Evolutionary conservation across 2,113 vertebrate species (phyloP).

Genomic region (Pithys albifrons): DNA sequence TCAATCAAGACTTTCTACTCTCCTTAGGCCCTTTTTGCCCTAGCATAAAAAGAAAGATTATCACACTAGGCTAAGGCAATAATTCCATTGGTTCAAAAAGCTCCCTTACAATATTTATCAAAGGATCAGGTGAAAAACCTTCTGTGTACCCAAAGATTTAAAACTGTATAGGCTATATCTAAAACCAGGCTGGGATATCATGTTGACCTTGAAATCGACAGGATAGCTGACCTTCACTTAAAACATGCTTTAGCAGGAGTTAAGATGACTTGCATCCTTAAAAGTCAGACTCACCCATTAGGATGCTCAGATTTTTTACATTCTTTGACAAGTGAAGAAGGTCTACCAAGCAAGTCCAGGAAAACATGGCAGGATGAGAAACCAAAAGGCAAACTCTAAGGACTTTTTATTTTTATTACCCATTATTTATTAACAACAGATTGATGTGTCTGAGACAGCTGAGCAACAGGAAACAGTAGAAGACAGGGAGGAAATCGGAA

Average conservation of each 20-base stretch:
- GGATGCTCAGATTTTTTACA: neutral
- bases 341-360: neutral
- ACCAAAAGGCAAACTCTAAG: neutral
- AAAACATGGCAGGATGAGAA: neutral
- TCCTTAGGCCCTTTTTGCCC: neutral
- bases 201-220: neutral
- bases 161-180: neutral
- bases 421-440: neutral
- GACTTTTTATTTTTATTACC: neutral
- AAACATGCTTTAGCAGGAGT: neutral
- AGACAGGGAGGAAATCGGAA: neutral
- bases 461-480: neutral
- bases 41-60: neutral
- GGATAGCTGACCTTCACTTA: neutral
- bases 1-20: neutral
- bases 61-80: neutral
- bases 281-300: neutral
- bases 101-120: neutral
- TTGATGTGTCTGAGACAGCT: neutral
- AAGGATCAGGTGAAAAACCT: neutral
- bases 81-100: neutral
- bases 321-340: neutral
- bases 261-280: neutral
- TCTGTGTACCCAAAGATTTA: neutral
- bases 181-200: neutral